Base-by-base conservation (phyloP, 2,113 vertebrate species). In the Leptobrachium leishanense region DNA sequence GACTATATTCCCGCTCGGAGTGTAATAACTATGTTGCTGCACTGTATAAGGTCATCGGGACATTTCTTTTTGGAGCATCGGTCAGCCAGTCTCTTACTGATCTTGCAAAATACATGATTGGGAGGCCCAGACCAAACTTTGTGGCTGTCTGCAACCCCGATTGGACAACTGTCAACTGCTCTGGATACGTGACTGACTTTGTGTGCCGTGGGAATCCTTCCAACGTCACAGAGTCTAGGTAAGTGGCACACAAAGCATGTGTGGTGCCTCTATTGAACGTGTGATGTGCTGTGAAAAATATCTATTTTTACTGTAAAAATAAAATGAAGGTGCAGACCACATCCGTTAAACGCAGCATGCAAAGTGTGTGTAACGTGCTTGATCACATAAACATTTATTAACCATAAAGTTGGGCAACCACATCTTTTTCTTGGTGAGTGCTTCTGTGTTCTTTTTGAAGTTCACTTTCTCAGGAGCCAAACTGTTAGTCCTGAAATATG, bases 1-100 rank as follows among this genome's bases (percentile, higher is more conserved):
- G 89, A n/a, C 89, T 99, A 62, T 91, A 95, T 82, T 98, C 97
- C 0, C 96, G 90, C 73, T 96, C 96, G 0, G 85, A 92, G 74
- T 98, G 94, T 87, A 99, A 98, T 89, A 95, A 95, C 82, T 99
- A 98, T 9, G 77, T 95, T 44, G 95, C 95, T 0, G 97, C 96
- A 0, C 92, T 99, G 68, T 97, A 96, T 85, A 96, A 96, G 84
- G 95, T 96, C 42, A 85, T 97, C 83, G 95, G 95, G 39, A 94
- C 94, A 10, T 97, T 93, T 85, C 66, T 97, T 84, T 96, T 96
- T 0, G 95, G 95, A 39, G 94, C 89, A 0, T 87, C 90, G 0
- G 92, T 94, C 57, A 97, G 94, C 85, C 95, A 95, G 83, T 97
- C 95, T 0, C 89, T 99, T 41, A 99, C 98, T 0, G 96, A 98